Evolutionary conservation across 1,140 invertebrate species (phyloP), one percentile per base, ranked within the genome.

Genomic region (Drosophila orosa): DNA sequence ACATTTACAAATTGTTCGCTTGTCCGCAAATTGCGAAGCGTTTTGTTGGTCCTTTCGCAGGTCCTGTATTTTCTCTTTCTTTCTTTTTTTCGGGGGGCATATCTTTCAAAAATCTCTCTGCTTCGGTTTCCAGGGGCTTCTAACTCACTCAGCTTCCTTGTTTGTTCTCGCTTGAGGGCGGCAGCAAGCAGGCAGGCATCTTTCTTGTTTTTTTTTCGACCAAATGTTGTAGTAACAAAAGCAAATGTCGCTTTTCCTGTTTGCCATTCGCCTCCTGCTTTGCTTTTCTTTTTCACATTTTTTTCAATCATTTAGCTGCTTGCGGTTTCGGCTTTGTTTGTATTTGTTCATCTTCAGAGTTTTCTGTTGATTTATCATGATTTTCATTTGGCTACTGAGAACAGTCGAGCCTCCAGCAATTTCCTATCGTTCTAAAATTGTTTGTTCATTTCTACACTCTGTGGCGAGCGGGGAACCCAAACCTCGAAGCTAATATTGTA

Each of bases 1-100:
- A 89, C 84, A 87, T 87, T 87, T 87, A 87, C 84, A 87, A 87
- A 87, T 87, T 87, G 84, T 78, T 89, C 84, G 84, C 84, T 87
- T 87, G 84, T 87, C 84, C 84, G 77, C 84, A 87, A 87, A 87
- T 89, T 87, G 84, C 77, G 65, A 57, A 72, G 63, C 66, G 58
- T 71, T 77, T 67, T 63, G 74, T 55, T 72, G 48, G 75, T 63
- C 60, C 67, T 71, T 71, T 71, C 50, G 48, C 67, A 71, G 45
- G 58, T 31, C 33, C 63, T 33, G 42, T 33, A 27, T 39, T 25
- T 33, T 50, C 17, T 47, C n/a, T 9, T 9, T 56, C 13, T 25
- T 5, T 25, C 13, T 61, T 59, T 29, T 58, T 42, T 68, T 57
- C 24, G 13, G 17, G n/a, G 60, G 66, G 62, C 56, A 85, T 87